Conservation (phyloP, 2,888 invertebrate genomes). For the Apeira syringaria region DNA sequence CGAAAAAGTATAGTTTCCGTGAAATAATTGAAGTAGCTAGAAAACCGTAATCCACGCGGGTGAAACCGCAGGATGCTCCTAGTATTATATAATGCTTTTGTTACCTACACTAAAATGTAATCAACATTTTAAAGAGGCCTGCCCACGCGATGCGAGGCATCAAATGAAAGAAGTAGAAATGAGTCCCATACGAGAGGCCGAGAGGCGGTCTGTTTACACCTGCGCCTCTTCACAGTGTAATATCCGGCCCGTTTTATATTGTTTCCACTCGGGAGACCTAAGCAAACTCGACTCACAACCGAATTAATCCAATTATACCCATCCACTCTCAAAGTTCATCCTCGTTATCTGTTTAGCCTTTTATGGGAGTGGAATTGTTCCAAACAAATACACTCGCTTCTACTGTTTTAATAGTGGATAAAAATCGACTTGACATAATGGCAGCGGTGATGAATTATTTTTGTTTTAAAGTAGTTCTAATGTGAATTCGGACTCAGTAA, state of each 20-base stretch:
- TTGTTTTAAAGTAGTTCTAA: too few relatives aligned
- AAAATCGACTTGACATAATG: conserved; percentile 89
- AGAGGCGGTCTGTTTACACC: conserved; percentile 63
- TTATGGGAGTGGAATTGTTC: conserved; percentile 33
- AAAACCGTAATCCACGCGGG: too few relatives aligned
- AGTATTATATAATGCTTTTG: too few relatives aligned
- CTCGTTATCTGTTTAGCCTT: conserved; percentile 45
- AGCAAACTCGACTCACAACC: conserved; percentile 66
- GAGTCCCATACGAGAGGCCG: conserved; percentile 51
- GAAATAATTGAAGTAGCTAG: too few relatives aligned
- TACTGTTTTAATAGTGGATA: conserved; percentile 15
- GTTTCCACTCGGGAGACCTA: conserved; percentile 67
- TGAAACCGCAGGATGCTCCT: too few relatives aligned
- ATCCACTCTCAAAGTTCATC: conserved; percentile 53
- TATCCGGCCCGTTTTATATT: conserved; percentile 77
- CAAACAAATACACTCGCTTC: conserved; percentile 19
- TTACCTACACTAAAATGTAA: conserved; percentile 10
- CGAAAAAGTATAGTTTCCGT: too few relatives aligned
- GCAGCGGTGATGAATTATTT: too few relatives aligned
- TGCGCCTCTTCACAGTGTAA: conserved; percentile 71
- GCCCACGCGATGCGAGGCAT: conserved; percentile 13
- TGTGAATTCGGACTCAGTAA: too few relatives aligned
- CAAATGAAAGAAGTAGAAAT: conserved; percentile 65
- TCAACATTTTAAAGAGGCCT: conserved; percentile 15
- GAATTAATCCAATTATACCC: conserved; percentile 72